Percentiles rank a stretch among this genome's conserved stretches.
These are phyloP conservation scores for Chunga burmeisteri DNA, from an alignment of 2,113 vertebrate species.

Conservation along the genomic window DNA sequence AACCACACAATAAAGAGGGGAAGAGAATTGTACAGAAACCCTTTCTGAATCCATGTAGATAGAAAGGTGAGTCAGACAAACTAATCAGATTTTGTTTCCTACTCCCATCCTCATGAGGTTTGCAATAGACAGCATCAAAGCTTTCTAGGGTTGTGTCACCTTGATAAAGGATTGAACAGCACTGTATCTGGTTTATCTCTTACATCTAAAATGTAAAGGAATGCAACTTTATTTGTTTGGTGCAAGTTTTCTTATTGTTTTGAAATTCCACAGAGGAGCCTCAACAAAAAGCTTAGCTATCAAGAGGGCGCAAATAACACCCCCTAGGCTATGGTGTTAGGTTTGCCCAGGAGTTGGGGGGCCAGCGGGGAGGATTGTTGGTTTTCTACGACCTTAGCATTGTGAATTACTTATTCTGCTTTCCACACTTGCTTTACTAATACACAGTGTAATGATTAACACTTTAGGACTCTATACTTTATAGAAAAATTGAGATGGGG, in stretches of 20 bases:
- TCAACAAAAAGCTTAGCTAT: conserved; percentile 46
- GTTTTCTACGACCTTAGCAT: not conserved
- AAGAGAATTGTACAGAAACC: conserved; percentile 71
- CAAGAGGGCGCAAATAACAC: conserved; percentile 49
- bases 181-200: conserved; percentile 59
- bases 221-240: conserved; percentile 63
- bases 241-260: conserved; percentile 65
- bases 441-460: not conserved
- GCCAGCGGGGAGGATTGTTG: not conserved
- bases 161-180: conserved; percentile 32
- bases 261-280: conserved; percentile 56
- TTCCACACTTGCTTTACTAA: conserved; percentile 26
- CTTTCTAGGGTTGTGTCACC: conserved; percentile 31
- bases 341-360: not conserved
- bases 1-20: conserved; percentile 82
- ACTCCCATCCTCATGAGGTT: conserved; percentile 54
- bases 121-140: conserved; percentile 63
- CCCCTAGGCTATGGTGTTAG: conserved; percentile 25
- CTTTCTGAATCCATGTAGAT: conserved; percentile 65
- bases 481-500: not conserved
- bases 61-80: conserved; percentile 73
- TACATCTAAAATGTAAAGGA: conserved; percentile 62
- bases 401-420: not conserved
- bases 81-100: conserved; percentile 70
- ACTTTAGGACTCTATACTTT: not conserved